Evolutionary conservation across 2,797 vertebrate species (phyloP).

Genomic region (Mycteria americana): DNA sequence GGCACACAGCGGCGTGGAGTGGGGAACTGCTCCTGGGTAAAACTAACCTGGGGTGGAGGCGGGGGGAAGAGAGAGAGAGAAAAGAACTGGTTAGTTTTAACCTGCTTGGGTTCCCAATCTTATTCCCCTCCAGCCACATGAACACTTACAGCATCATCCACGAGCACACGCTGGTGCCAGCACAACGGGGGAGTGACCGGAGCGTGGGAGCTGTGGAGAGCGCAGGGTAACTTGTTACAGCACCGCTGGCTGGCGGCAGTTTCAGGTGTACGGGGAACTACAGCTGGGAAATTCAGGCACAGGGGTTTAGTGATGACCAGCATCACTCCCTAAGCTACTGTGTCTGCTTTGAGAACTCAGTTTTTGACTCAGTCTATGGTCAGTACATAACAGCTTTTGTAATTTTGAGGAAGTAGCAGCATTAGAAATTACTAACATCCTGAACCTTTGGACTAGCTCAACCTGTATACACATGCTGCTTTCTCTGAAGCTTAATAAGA

Average conservation of each 20-base stretch:
- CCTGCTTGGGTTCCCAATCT: background rate
- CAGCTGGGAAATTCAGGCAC: background rate
- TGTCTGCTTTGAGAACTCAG: background rate
- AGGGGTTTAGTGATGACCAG: background rate
- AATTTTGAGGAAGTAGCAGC: background rate
- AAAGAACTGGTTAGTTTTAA: rapidly evolving
- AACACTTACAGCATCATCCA: background rate
- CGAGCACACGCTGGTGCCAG: background rate
- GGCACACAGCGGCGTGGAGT: background rate
- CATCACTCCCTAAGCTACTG: background rate
- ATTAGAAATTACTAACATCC: background rate
- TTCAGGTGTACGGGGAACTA: background rate
- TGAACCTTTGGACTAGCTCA: background rate
- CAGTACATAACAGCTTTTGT: background rate
- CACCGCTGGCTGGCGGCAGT: background rate
- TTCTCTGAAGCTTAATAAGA: constrained; percentile 4
- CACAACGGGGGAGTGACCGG: rapidly evolving
- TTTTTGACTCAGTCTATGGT: background rate
- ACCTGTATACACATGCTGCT: background rate
- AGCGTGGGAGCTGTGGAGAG: background rate
- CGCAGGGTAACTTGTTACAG: background rate
- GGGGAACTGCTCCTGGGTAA: background rate
- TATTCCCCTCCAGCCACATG: background rate
- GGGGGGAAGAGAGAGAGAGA: rapidly evolving
- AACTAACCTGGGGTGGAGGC: background rate